Base-by-base conservation (phyloP, 2,888 invertebrate genomes). In the Sclerodermus sp. region DNA sequence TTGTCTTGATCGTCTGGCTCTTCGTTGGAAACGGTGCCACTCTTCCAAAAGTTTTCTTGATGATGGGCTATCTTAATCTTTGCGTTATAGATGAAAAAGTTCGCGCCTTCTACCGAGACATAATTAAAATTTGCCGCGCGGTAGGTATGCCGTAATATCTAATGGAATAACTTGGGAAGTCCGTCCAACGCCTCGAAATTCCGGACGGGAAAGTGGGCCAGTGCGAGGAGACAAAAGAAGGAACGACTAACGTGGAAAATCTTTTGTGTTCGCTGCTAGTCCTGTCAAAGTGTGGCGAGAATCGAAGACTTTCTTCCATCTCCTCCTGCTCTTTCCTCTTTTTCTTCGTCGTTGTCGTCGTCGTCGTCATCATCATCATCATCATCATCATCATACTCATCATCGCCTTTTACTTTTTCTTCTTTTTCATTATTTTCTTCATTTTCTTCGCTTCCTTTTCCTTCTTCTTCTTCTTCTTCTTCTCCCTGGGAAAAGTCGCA, bases 101-200 rank as follows among this genome's bases (percentile, higher is more conserved):
- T 29, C 10, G 37, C 12, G 18, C 45, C 12, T 45, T 15, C 16
- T 45, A 32, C 37, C 45, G 14, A 18, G 37, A 10, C 36, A 37
- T 45, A 45, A 45, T 45, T 45, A 45, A 45, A 45, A 45, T 45
- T 45, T 45, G 45, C 45, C 45, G 29, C 45, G 29, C 14, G 37
- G n/a, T 23, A 23, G 23, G 23, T 23, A 23, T 23, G 23, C 23
- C 23, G 17, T 16, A 17, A 38, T 16, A 38, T 15, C 38, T 38
- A 38, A 38, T 38, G 17, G 14, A 38, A 38, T 38, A 38, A 38
- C 38, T 38, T 38, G 38, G 10, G 38, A 16, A 38, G 38, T 13
- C 14, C 14, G 37, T 13, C 14, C 14, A 14, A 14, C 37, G 37
- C 38, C 14, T 38, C 18, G 38, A 17, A 38, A 17, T 38, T 38